Conservation (phyloP, 2,797 vertebrate genomes). For the Melanogrammus aeglefinus region DNA sequence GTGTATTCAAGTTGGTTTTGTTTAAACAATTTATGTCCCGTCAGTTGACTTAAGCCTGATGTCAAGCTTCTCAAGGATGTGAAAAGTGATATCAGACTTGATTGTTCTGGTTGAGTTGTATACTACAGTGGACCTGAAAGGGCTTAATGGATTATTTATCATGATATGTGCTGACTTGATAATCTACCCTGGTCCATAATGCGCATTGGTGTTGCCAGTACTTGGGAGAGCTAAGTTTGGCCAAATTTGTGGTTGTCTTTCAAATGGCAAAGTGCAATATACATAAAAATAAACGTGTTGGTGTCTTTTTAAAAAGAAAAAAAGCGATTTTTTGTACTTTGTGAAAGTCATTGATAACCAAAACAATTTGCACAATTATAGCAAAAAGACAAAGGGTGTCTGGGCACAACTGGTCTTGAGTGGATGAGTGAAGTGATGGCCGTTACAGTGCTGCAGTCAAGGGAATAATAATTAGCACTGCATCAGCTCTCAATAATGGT, state of each 20-base stretch:
- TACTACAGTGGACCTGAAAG: not conserved
- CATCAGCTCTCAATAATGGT: not conserved
- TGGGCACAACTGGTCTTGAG: not conserved
- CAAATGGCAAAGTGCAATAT: not conserved
- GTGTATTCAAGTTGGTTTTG: not conserved
- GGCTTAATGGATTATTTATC: not conserved
- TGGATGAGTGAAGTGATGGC: slow-evolving; percentile 1
- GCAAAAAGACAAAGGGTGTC: not conserved
- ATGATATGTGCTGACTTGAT: slow-evolving; percentile 4
- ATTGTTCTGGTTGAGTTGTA: not conserved
- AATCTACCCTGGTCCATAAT: not conserved
- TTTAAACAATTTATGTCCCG: not conserved
- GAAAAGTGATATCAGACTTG: not conserved
- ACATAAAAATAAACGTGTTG: not conserved
- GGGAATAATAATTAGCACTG: not conserved
- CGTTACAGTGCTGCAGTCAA: not conserved
- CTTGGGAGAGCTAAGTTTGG: not conserved
- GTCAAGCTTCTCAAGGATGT: not conserved
- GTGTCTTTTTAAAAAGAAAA: not conserved
- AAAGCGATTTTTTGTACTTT: not conserved
- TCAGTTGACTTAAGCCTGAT: not conserved
- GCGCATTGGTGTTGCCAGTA: not conserved
- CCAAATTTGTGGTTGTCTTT: not conserved
- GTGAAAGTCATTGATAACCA: not conserved
- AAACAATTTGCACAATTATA: not conserved